These are phyloP conservation scores for Urechis unicinctus DNA, from an alignment of 2,888 invertebrate genomes.

Conservation along the genomic window DNA sequence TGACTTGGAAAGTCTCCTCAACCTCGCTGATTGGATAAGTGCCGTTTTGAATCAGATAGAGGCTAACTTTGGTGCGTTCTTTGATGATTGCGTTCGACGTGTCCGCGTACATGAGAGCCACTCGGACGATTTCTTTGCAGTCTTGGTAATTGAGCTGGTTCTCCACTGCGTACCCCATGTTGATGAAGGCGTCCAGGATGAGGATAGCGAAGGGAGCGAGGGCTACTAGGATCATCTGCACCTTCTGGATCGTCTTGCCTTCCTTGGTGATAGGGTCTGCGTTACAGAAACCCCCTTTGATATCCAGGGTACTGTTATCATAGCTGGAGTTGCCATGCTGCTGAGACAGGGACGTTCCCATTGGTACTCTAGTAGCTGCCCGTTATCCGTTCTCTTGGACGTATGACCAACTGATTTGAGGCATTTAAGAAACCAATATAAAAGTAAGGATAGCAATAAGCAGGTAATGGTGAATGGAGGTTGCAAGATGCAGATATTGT, in stretches of 20 bases:
- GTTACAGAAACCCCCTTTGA: conserved; percentile 19
- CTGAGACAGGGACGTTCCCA: no score
- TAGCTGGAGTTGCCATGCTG: no score
- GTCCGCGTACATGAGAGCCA: neutral
- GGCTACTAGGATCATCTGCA: conserved; percentile 20
- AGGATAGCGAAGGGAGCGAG: conserved; percentile 17
- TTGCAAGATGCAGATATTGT: no score
- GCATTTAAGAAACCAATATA: no score
- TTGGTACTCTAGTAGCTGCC: no score
- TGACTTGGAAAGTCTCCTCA: neutral
- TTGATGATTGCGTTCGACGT: neutral
- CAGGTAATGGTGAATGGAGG: no score
- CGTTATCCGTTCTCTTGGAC: no score
- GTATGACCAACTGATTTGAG: no score
- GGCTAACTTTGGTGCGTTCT: neutral
- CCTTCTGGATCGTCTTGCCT: conserved; percentile 30
- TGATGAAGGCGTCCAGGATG: neutral
- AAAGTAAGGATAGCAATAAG: no score
- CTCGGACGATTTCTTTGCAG: neutral
- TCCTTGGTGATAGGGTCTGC: conserved; percentile 23
- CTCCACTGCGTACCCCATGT: neutral
- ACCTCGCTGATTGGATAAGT: neutral
- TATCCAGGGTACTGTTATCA: conserved; percentile 14
- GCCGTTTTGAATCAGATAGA: neutral
- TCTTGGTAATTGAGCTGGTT: neutral